Evolutionary conservation across 2,888 invertebrate species (phyloP).

Genomic region (Amphimallon solstitiale): DNA sequence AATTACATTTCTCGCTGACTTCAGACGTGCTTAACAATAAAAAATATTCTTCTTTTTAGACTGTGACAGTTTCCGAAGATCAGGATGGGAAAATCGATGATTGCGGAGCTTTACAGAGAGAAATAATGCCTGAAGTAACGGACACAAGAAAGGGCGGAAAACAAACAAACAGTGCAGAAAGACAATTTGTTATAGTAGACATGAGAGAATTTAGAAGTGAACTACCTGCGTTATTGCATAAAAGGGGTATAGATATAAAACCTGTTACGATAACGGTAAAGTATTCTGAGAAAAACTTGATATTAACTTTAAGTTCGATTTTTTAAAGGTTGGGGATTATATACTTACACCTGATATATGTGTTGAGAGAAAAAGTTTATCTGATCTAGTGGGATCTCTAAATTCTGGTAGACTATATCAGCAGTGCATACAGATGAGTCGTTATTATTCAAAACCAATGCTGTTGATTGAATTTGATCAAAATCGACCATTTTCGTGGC

Average conservation of each 20-base stretch:
- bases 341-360: conserved; percentile 96
- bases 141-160: conserved; percentile 48
- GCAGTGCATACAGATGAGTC: conserved; percentile 93
- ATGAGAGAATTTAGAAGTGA: conserved; percentile 98
- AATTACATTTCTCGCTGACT: no score
- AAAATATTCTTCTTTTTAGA: conserved; percentile 64
- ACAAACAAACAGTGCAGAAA: conserved; percentile 54
- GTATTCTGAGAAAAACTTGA: conserved; percentile 16
- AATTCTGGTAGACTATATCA: conserved; percentile 95
- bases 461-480: conserved; percentile 96
- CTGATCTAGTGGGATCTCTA: conserved; percentile 94
- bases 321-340: conserved; percentile 90
- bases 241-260: conserved; percentile 90
- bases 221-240: conserved; percentile 92
- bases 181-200: conserved; percentile 84
- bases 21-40: no score
- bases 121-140: conserved; percentile 48
- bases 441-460: conserved; percentile 88
- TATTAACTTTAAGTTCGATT: conserved; percentile 13
- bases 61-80: conserved; percentile 87
- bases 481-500: conserved; percentile 89
- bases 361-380: conserved; percentile 95
- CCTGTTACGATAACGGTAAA: conserved; percentile 83
- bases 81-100: conserved; percentile 86
- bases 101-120: conserved; percentile 63